Evolutionary conservation across 1,140 invertebrate species (phyloP), one percentile per base, ranked within the genome.

Genomic region (Eriosoma lanigerum): DNA sequence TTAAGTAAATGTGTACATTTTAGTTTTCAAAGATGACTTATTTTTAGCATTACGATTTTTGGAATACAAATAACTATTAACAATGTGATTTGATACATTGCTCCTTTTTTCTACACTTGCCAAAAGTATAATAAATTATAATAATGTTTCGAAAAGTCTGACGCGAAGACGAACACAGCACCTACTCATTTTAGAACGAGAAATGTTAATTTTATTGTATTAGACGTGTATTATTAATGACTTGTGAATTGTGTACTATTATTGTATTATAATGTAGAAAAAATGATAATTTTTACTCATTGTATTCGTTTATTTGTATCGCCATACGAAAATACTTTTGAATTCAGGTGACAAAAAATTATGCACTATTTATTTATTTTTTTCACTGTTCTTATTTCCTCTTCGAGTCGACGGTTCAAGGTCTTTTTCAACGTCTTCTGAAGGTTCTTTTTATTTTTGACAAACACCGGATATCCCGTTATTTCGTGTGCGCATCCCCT

Each of bases 401-500:
- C 24, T 70, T 70, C 24, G 19, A 17, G 66, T 44, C 66, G 66
- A 21, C 24, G 66, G 66, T 70, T 70, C 66, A 70, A 70, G 66
- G 66, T 50, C 24, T 70, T 70, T 50, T 26, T 50, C n/a, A 3
- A 38, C 32, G 32, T 38, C 32, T 38, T 38, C 32, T 3, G 66
- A 70, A 70, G 66, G 44, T 50, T 50, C 15, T 48, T 68, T 54
- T 29, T 15, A 50, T n/a, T 70, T 70, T 70, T 50, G 46, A 70
- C 66, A 70, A 70, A 70, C 66, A 50, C 66, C 66, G 66, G 66
- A 70, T 50, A 70, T 70, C 66, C 66, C 46, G 66, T 48, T 50
- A 70, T 70, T 50, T 70, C 8, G 46, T 29, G 24, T 24, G n/a
- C 38, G n/a, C 64, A 4, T 68, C 21, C 64, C n/a, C 64, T 15